Conservation (phyloP, 1,140 invertebrate species). For the Bombus fervidus region DNA sequence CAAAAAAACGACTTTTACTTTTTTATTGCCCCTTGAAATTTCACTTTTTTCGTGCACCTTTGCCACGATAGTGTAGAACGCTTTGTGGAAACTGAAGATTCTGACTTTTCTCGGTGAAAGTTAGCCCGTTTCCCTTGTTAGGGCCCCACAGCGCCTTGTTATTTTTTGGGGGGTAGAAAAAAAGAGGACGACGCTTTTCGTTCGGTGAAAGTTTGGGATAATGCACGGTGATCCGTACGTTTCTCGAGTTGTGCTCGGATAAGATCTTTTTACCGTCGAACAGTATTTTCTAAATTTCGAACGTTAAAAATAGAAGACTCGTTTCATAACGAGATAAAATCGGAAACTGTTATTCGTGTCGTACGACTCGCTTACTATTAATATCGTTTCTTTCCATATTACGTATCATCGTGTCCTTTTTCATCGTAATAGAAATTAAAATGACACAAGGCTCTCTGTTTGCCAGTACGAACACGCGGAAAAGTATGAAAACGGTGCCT, state of each 20-base stretch:
- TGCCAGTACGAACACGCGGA: neutral
- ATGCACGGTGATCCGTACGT: neutral
- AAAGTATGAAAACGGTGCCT: conserved; percentile 32
- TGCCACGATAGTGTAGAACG: conserved; percentile 41
- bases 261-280: conserved; percentile 11
- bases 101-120: conserved; percentile 73
- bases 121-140: conserved; percentile 49
- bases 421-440: neutral
- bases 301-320: neutral
- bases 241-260: neutral
- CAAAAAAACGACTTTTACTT: conserved; percentile 64
- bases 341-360: neutral
- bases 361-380: neutral
- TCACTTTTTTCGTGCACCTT: conserved; percentile 44
- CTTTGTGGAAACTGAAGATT: conserved; percentile 53
- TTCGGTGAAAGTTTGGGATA: conserved; percentile 63
- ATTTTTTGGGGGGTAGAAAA: conserved; percentile 53
- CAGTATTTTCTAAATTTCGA: conserved; percentile 32
- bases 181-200: conserved; percentile 18
- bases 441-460: neutral
- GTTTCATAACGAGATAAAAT: conserved; percentile 7
- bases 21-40: conserved; percentile 66
- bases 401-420: too few relatives aligned
- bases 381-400: too few relatives aligned
- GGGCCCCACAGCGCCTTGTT: conserved; percentile 4